Conservation (phyloP, 1,140 invertebrate genomes). For the Pseudomyrmex flavicornis region DNA sequence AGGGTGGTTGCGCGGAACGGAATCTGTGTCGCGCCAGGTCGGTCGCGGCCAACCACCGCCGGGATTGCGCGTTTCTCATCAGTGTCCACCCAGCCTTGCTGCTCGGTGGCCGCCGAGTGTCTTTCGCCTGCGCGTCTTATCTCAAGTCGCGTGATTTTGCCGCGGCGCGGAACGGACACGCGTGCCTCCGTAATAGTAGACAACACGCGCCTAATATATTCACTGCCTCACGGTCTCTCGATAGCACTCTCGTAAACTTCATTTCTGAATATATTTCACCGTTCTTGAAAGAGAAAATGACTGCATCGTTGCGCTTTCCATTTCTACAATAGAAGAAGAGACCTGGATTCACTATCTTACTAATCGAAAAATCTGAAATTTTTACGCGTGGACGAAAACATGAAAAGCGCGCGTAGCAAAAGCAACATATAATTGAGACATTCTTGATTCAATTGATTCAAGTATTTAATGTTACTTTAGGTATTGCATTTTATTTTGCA, state of each 20-base stretch:
- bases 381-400: neutral
- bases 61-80: constrained; percentile 55
- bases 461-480: neutral
- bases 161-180: neutral
- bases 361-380: neutral
- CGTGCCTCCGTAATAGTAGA: neutral
- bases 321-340: neutral
- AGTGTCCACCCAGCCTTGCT: constrained; percentile 72
- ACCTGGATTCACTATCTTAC: neutral
- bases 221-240: constrained; percentile 35
- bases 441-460: neutral
- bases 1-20: constrained; percentile 37
- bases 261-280: neutral
- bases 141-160: constrained; percentile 24
- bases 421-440: neutral
- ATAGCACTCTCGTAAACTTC: constrained; percentile 7
- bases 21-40: constrained; percentile 77
- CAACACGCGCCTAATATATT: neutral
- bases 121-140: constrained; percentile 12
- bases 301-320: constrained; percentile 21
- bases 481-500: neutral
- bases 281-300: neutral
- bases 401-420: neutral
- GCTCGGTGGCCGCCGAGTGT: constrained; percentile 48
- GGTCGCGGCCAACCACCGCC: constrained; percentile 15